phyloP scores from a whole-genome alignment of 2,797 vertebrate genomes.

The Iguana delicatissima region DNA sequence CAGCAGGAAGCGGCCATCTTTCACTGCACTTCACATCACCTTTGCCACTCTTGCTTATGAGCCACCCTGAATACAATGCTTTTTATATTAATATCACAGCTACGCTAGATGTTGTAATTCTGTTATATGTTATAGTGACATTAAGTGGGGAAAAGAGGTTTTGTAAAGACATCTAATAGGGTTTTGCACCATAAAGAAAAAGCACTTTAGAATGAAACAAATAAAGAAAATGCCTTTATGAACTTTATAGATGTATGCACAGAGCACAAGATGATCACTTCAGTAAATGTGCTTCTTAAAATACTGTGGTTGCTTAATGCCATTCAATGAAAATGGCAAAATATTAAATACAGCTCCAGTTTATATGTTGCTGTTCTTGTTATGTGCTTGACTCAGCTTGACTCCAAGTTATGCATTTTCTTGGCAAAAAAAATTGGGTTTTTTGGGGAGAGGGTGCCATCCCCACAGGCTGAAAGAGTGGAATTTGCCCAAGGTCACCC shows the following conservation, averaged over 20 bases:
- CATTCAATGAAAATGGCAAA: slow-evolving; percentile 26
- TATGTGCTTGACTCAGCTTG: too few species aligned
- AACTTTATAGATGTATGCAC: slow-evolving; percentile 26
- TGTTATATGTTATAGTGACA: too few species aligned
- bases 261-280: slow-evolving; percentile 3
- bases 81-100: slow-evolving; percentile 48
- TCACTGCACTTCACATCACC: slow-evolving; percentile 47
- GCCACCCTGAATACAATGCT: slow-evolving; percentile 25
- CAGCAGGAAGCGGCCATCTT: slow-evolving; percentile 37
- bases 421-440: too few species aligned
- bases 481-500: too few species aligned
- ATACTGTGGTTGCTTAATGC: background rate
- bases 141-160: slow-evolving; percentile 19
- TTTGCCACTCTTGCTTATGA: slow-evolving; percentile 38
- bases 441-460: too few species aligned
- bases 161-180: slow-evolving; percentile 28
- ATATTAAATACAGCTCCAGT: slow-evolving; percentile 22
- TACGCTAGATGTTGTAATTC: slow-evolving; percentile 42
- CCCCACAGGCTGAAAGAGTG: too few species aligned
- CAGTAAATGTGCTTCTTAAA: background rate
- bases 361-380: too few species aligned
- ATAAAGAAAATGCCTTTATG: slow-evolving; percentile 9
- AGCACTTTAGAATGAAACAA: slow-evolving; percentile 11
- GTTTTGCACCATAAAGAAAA: slow-evolving; percentile 48
- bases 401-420: too few species aligned